Base-by-base conservation (phyloP, 2,113 vertebrate species). In the Microtus pennsylvanicus region DNA sequence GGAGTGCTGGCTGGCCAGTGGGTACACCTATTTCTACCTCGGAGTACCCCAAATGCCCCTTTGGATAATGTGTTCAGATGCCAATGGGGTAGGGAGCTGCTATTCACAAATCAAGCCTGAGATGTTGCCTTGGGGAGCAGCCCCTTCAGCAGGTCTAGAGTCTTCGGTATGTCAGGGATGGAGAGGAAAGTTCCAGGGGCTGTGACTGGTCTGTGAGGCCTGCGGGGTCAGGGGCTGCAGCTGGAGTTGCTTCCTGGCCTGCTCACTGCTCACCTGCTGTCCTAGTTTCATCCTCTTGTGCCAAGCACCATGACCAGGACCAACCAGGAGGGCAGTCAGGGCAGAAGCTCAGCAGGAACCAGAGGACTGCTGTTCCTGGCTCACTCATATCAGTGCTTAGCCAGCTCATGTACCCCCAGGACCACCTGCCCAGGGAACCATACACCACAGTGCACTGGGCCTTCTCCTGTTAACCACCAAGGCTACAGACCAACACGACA, bases 1-100 rank as follows among this genome's bases (percentile, higher is more conserved):
- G 19, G 35, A 42, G 61, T 0, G 0, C 42, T 0, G 0, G 4
- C 9, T 13, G 10, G 58, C 11, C 13, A 19, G 61, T 17, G 12
- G 21, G 12, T 3, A 24, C 50, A 26, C 14, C 69, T 42, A 35
- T 38, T 35, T 17, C 45, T 5, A 1, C 7, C 52, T 1, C 0
- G 0, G 35, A 38, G 2, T 1, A 87, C 11, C 12, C 0, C 3
- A 33, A 74, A 35, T 0, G 2, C 24, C 3, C 0, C 21, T 21
- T 12, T 7, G 5, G 14, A 0, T 9, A 5, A 30, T 35, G n/a
- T 11, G 2, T 30, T 58, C n/a, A 33, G 58, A 13, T 30, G 65
- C 24, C 10, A 61, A 30, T 3, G 55, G 1, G 45, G 22, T 38
- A 76, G 24, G 78, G 7, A 78, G 17, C 0, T 2, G 22, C 12